A percentile compares a stretch with the other conserved stretches of the same genome.
phyloP scores from a whole-genome alignment of 2,888 invertebrate genomes.

The Luffia ferchaultella region DNA sequence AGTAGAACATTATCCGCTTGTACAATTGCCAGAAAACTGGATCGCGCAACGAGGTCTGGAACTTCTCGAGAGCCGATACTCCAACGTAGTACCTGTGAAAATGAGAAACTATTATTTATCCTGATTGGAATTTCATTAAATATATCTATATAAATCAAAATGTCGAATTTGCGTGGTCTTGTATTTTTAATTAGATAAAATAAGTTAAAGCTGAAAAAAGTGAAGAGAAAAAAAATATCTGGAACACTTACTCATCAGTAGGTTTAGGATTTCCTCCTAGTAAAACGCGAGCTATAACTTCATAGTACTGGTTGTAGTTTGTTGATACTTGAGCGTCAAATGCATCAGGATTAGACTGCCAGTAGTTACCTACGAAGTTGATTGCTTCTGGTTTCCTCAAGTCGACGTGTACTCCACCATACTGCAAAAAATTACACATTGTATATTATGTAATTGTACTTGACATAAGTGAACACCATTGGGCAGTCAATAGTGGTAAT shows the following conservation, averaged over 20 bases:
- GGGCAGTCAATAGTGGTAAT: no score
- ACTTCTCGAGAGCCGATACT: slow-evolving; percentile 70
- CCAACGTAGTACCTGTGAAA: slow-evolving; percentile 37
- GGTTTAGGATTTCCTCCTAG: slow-evolving; percentile 33
- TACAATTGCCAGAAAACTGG: slow-evolving; percentile 76
- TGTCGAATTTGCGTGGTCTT: not conserved
- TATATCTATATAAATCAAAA: no score
- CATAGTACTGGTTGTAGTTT: slow-evolving; percentile 61
- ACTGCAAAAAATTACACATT: slow-evolving; percentile 26
- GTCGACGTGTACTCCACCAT: slow-evolving; percentile 21
- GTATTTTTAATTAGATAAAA: not conserved
- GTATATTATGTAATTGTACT: not conserved
- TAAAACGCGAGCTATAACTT: slow-evolving; percentile 59
- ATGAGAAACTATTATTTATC: not conserved
- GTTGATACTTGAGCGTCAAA: slow-evolving; percentile 32
- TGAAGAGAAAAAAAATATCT: no score
- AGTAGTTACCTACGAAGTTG: slow-evolving; percentile 61
- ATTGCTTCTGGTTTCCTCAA: slow-evolving; percentile 47
- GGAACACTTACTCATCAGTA: slow-evolving; percentile 31
- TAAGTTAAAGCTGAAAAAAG: not conserved
- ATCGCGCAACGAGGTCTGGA: slow-evolving; percentile 72
- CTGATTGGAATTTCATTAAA: no score
- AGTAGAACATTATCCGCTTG: slow-evolving; percentile 65
- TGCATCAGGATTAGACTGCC: slow-evolving; percentile 64
- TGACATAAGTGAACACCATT: not conserved